These are phyloP conservation scores for Hydractinia symbiolongicarpus DNA, from an alignment of 30 jellyfish, hydroid and myxozoan genomes.

Conservation along the genomic window DNA sequence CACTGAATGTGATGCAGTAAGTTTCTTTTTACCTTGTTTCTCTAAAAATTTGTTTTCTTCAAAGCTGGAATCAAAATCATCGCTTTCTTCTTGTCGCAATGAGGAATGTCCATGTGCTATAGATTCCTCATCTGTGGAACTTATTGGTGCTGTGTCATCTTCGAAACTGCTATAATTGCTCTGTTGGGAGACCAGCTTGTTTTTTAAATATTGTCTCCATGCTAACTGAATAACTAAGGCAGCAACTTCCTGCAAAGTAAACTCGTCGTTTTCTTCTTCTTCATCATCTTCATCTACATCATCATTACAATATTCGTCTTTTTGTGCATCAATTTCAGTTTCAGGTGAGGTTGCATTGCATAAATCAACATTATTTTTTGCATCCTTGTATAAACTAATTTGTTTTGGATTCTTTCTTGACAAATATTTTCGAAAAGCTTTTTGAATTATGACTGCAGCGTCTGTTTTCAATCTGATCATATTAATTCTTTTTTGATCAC, in stretches of 20 bases:
- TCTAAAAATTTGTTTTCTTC: background rate
- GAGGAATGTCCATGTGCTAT: background rate
- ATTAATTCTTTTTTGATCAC: constrained; percentile 59
- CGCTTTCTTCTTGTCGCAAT: constrained; percentile 9
- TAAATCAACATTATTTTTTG: background rate
- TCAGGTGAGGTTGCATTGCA: background rate
- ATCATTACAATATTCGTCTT: background rate
- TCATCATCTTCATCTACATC: background rate
- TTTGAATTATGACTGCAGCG: constrained; percentile 74
- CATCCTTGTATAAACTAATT: background rate
- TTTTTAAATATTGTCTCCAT: constrained; percentile 79
- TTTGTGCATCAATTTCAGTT: constrained; percentile 11
- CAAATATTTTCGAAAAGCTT: constrained; percentile 45
- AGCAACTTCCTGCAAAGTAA: constrained; percentile 53
- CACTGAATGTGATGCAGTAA: background rate
- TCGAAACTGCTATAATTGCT: background rate
- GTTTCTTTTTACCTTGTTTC: background rate
- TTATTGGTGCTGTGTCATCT: background rate
- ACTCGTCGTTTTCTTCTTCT: constrained; percentile 11
- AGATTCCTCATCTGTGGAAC: background rate
- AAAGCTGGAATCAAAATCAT: background rate
- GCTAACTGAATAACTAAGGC: constrained; percentile 83
- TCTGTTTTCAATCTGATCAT: constrained; percentile 74
- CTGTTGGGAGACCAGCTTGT: constrained; percentile 24
- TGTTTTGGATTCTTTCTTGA: background rate